These are phyloP conservation scores for Torymus texanus DNA, from an alignment of 2,888 invertebrate genomes.

Conservation along the genomic window DNA sequence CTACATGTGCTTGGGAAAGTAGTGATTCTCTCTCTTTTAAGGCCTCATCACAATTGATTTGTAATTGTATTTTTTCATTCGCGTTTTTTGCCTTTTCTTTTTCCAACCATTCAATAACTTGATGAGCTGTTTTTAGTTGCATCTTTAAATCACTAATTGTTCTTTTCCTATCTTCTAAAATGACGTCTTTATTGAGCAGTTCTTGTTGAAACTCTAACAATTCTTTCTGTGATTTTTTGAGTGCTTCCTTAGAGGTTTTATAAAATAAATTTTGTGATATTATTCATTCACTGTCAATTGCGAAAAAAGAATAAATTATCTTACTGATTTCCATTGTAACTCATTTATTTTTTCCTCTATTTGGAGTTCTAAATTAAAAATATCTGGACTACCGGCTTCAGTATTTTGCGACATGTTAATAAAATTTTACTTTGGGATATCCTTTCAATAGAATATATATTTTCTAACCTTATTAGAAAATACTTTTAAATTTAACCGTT, in stretches of 20 bases:
- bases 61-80: constrained; percentile 61
- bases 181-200: constrained; percentile 60
- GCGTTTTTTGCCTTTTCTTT: constrained; percentile 64
- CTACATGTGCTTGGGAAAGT: constrained; percentile 60
- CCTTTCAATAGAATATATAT: too few relatives aligned
- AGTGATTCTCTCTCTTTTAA: constrained; percentile 64
- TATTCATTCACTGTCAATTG: too few relatives aligned
- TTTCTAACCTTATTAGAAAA: too few relatives aligned
- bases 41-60: constrained; percentile 62
- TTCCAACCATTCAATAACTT: constrained; percentile 62
- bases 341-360: constrained; percentile 66
- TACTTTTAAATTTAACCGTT: too few relatives aligned
- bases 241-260: constrained; percentile 57
- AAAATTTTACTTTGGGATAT: too few relatives aligned
- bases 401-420: constrained; percentile 24
- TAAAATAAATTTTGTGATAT: too few relatives aligned
- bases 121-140: constrained; percentile 61
- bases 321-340: constrained; percentile 65
- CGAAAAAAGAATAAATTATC: constrained; percentile 3
- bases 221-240: constrained; percentile 63
- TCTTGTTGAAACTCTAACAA: constrained; percentile 60
- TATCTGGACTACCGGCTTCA: constrained; percentile 48
- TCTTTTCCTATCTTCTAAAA: constrained; percentile 65
- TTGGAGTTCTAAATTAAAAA: constrained; percentile 63
- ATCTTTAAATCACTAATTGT: constrained; percentile 61